Percentiles rank a stretch among this genome's conserved stretches.
phyloP scores from a whole-genome alignment of 2,113 vertebrate species.

The Nansenia antarctica region DNA sequence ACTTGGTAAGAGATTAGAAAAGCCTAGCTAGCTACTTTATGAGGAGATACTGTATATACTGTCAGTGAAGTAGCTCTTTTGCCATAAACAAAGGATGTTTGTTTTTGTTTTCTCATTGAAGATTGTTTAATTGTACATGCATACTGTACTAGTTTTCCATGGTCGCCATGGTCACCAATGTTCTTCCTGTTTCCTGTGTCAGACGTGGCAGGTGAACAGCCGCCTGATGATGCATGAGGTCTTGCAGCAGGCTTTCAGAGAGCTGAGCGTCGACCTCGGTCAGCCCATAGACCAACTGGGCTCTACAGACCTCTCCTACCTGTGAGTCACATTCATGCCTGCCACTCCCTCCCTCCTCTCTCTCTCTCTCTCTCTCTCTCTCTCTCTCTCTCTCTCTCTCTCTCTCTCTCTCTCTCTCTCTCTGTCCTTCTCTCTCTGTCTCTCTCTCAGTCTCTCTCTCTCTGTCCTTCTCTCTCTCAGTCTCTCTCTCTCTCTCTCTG shows the following conservation, averaged over 20 bases:
- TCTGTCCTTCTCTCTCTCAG: too few relatives aligned
- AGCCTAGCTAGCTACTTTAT: neutral
- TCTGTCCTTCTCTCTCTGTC: neutral
- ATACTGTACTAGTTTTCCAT: neutral
- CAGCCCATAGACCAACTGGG: neutral
- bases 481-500: neutral
- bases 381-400: neutral
- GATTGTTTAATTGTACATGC: neutral
- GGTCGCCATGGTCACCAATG: neutral
- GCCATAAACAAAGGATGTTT: neutral
- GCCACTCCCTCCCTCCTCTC: neutral
- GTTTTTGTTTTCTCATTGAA: too few relatives aligned
- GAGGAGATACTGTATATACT: neutral
- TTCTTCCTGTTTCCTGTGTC: neutral
- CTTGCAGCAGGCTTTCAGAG: neutral
- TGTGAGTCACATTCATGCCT: neutral
- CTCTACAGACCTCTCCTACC: neutral
- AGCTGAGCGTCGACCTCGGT: neutral
- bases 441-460: neutral
- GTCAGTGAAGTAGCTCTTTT: neutral
- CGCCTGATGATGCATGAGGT: neutral
- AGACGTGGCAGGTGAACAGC: neutral
- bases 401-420: neutral
- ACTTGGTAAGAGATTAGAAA: neutral
- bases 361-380: neutral